Evolutionary conservation across 1,140 invertebrate species (phyloP).

Genomic region (Polyergus mexicanus): DNA sequence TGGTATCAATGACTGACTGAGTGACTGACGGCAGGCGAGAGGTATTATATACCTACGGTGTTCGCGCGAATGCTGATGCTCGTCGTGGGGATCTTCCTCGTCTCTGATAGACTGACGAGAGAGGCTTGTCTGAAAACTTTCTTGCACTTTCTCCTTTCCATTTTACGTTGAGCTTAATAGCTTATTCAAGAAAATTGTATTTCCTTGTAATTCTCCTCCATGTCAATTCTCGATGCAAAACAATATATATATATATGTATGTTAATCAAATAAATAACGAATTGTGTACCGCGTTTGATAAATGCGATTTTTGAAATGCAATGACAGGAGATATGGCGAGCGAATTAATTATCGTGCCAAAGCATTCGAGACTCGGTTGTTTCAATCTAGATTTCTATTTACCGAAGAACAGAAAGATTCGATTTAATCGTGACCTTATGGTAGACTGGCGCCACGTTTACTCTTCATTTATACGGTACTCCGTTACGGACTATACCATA

Average conservation of each 20-base stretch:
- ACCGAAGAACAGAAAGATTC: neutral
- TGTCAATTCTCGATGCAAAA: neutral
- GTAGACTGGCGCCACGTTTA: conserved; percentile 73
- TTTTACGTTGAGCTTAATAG: conserved; percentile 27
- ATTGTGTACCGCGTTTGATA: neutral
- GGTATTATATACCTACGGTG: conserved; percentile 81
- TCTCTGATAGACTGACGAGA: conserved; percentile 52
- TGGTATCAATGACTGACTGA: conserved; percentile 86
- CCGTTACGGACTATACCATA: conserved; percentile 72
- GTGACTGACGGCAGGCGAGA: conserved; percentile 85
- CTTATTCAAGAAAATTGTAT: conserved; percentile 22
- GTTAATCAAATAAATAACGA: neutral
- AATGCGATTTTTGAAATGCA: neutral
- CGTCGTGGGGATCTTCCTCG: conserved; percentile 66
- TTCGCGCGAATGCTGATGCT: conserved; percentile 79
- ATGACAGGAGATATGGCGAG: neutral
- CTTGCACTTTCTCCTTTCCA: conserved; percentile 31
- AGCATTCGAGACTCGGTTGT: conserved; percentile 11
- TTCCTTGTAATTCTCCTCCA: neutral
- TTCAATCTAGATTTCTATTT: conserved; percentile 11
- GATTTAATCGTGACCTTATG: conserved; percentile 47
- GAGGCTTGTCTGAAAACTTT: conserved; percentile 62
- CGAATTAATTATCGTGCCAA: conserved; percentile 26
- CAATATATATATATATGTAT: no score
- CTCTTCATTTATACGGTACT: conserved; percentile 70